Conservation (phyloP, 2,113 vertebrate species). For the Trochalopteron elliotii region DNA sequence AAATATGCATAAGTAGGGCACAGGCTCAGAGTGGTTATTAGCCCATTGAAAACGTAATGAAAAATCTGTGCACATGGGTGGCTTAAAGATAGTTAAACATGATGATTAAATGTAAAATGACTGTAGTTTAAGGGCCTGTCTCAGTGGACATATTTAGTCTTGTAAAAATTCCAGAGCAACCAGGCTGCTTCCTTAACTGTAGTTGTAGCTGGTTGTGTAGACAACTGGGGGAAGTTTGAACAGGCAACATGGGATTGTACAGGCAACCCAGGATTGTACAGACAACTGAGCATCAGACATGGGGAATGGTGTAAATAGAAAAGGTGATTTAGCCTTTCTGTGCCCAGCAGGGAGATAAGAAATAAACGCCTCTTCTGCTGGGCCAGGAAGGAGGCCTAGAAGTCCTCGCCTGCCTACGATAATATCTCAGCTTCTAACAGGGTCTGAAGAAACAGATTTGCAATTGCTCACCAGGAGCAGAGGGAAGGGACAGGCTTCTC, state of each 20-base stretch:
- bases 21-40: background rate
- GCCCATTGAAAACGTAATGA: background rate
- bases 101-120: background rate
- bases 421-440: background rate
- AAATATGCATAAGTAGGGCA: background rate
- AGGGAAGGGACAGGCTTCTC: background rate
- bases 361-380: background rate
- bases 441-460: background rate
- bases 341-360: background rate
- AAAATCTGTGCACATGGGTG: background rate
- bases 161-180: background rate
- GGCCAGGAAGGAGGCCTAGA: background rate
- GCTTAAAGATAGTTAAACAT: conserved; percentile 4
- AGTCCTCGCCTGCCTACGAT: accelerated
- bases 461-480: accelerated
- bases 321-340: background rate
- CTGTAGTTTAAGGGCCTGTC: background rate
- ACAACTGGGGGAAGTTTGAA: background rate
- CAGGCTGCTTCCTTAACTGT: background rate
- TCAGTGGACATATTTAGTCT: background rate
- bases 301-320: background rate
- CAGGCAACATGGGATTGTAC: background rate
- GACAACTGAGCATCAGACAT: background rate
- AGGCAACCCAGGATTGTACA: background rate
- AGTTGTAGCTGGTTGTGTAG: background rate